Base-by-base conservation (phyloP, 2,797 vertebrate genomes). In the Chelidonichthys spinosus region DNA sequence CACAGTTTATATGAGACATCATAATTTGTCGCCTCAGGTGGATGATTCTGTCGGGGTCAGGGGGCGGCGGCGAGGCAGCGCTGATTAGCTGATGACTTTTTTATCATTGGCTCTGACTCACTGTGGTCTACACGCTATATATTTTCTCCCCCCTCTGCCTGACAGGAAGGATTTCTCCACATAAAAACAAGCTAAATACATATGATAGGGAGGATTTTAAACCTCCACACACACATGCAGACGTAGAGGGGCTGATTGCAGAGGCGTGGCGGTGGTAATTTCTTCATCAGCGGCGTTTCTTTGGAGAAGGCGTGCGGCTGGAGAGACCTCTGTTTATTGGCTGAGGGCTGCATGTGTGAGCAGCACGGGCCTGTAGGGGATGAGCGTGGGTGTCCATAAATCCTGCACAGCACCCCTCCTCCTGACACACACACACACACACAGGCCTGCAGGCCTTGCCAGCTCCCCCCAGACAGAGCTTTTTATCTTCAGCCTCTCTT, bases 331-430 rank as follows among this genome's bases (percentile, higher is more conserved):
- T 25, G 1, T 25, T 25, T 25, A 25, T 25, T 69, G 90, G 69
- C 81, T 73, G 72, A 77, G 84, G 63, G 52, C 72, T 72, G 77
- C 61, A 46, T 80, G 82, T 80, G 82, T 72, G 81, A 54, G 67
- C 59, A 68, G 72, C 85, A 70, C 53, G 37, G 89, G 85, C 72
- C 87, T 88, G 74, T 44, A 85, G 81, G 82, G 80, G 88, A 89
- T 78, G 87, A 90, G 86, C 59, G 66, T 76, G 71, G 69, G 63
- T 78, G 85, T 82, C 83, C 85, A 94, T 95, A 95, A 94, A 95
- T 95, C 93, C 90, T 67, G 58, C 72, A 74, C 74, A 5, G 75
- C 73, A 60, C 69, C 69, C 89, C 89, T 86, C 87, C 86, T 61
- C 74, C 71, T 25, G 86, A 70, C 72, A 78, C 62, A 81, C 58